Evolutionary conservation across 2,888 invertebrate genomes (phyloP).

Genomic region (Napeogenes inachia): DNA sequence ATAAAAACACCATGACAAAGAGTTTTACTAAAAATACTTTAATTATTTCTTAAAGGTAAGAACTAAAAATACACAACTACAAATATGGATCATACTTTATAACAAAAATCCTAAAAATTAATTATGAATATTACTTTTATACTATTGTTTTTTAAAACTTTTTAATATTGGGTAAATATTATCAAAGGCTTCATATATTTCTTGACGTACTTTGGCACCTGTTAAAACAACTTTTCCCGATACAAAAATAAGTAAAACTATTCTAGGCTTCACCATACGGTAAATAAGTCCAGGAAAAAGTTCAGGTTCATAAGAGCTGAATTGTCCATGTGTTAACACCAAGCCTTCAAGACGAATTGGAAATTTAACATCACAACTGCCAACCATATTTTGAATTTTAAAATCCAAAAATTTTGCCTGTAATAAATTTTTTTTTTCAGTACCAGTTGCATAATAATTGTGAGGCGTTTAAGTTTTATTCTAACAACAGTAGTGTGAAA

Average conservation of each 20-base stretch:
- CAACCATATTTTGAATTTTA: slow-evolving; percentile 89
- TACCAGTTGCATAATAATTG: not conserved
- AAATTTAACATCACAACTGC: slow-evolving; percentile 87
- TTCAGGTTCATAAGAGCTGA: slow-evolving; percentile 96
- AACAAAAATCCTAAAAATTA: not conserved
- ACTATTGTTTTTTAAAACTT: slow-evolving; percentile 92
- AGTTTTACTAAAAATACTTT: not conserved
- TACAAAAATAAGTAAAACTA: slow-evolving; percentile 98
- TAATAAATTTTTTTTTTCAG: slow-evolving; percentile 38
- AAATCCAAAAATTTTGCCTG: slow-evolving; percentile 89
- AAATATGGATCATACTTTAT: slow-evolving; percentile 7
- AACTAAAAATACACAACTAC: slow-evolving; percentile 2
- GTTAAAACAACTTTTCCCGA: slow-evolving; percentile 99
- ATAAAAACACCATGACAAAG: too few relatives aligned
- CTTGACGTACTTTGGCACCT: slow-evolving; percentile 95
- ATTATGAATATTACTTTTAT: not conserved
- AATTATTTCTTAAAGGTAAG: not conserved
- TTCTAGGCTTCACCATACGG: slow-evolving; percentile 97
- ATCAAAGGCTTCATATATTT: slow-evolving; percentile 96
- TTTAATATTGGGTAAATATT: slow-evolving; percentile 98
- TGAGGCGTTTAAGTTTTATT: not conserved
- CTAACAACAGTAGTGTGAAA: too few relatives aligned
- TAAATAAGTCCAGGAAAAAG: slow-evolving; percentile 99
- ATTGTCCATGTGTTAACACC: slow-evolving; percentile 85
- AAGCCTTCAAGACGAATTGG: slow-evolving; percentile 86